These are phyloP conservation scores for Halcyon senegalensis DNA, from an alignment of 2,113 vertebrate genomes.

Conservation along the genomic window DNA sequence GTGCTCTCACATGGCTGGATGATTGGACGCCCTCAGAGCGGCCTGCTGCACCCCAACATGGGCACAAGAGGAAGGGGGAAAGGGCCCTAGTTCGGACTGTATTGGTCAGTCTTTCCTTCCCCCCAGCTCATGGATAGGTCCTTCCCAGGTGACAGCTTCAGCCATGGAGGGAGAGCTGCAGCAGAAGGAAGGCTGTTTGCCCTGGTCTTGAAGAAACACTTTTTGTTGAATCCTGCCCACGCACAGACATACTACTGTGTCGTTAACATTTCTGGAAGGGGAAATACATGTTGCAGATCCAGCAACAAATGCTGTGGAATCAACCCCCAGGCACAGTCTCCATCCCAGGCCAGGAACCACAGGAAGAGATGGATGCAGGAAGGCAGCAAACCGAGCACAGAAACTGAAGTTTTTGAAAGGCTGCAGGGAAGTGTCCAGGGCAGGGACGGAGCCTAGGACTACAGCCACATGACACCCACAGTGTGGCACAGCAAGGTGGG, in stretches of 20 bases:
- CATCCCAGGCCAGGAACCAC: not conserved
- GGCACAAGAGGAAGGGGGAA: not conserved
- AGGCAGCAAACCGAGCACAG: accelerated
- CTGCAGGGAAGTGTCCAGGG: not conserved
- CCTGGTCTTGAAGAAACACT: not conserved
- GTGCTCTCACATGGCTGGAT: not conserved
- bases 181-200: not conserved
- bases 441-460: not conserved
- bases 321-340: not conserved
- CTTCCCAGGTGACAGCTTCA: not conserved
- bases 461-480: not conserved
- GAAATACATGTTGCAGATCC: not conserved
- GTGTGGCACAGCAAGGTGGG: not conserved
- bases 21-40: not conserved
- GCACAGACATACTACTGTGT: accelerated
- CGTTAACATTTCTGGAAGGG: not conserved
- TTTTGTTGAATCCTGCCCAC: accelerated
- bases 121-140: not conserved
- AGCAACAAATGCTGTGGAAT: not conserved
- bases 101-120: not conserved
- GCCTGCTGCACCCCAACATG: accelerated
- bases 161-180: not conserved
- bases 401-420: not conserved
- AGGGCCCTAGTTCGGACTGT: not conserved
- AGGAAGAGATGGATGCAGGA: not conserved